Base-by-base conservation (phyloP, 2,888 invertebrate genomes). In the Synanthedon tipuliformis region DNA sequence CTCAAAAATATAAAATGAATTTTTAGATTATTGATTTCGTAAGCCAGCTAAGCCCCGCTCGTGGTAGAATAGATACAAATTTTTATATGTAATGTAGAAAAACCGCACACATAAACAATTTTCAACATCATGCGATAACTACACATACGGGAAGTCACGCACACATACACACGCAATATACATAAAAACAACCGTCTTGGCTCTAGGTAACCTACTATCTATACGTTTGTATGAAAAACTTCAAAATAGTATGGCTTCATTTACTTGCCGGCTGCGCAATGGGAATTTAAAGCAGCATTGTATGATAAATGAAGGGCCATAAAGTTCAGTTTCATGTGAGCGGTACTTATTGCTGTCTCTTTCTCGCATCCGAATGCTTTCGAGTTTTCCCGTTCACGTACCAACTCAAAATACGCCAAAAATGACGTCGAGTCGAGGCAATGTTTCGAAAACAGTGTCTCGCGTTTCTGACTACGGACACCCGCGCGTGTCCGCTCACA, bases 371-470 rank as follows among this genome's bases (percentile, higher is more conserved):
- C 86, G 86, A 87, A 75, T 64, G 77, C 77, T 83, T 86, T 85
- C 86, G 86, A 86, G 84, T 82, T 87, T 86, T 86, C 84, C 84
- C 85, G 86, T 84, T 73, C 78, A 74, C 80, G 81, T 72, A 73
- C 75, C 81, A 85, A 86, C 87, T 86, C 87, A 86, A 87, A 88
- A 87, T 85, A 87, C 87, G 86, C 86, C 85, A 87, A 87, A 87
- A 88, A 85, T 86, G 80, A 85, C 85, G 85, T 84, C 51, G 81
- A 75, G 23, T 84, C 51, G 10, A 34, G 76, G 75, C 78, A 78
- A 77, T 70, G 74, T 85, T 86, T 86, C 85, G 79, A 85, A 86
- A 86, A 86, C 85, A 85, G 84, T 86, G 77, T 81, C 73, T 79
- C 84, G 81, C 75, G 85, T 77, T 80, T 80, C 81, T 73, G 75